Conservation (phyloP, 2,888 invertebrate species). For the Cantharis rufa region DNA sequence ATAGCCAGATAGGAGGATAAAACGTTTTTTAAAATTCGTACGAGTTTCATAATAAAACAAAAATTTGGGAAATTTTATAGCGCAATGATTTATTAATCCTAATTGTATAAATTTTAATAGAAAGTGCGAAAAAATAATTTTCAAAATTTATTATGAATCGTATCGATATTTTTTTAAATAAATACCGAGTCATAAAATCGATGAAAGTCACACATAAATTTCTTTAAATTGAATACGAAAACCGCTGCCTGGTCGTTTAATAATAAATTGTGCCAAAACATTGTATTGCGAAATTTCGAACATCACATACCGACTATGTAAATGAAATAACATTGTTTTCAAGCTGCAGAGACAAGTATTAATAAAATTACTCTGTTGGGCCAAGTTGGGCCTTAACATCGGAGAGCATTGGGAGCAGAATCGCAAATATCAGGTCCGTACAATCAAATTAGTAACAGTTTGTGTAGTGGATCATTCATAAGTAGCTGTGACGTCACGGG, state of each 20-base stretch:
- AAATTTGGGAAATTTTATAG: not conserved
- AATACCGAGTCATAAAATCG: not conserved
- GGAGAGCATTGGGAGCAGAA: conserved; percentile 10
- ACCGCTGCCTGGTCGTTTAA: not conserved
- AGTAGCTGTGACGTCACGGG: conserved; percentile 50
- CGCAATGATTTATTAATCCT: not conserved
- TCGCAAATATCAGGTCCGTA: conserved; percentile 20
- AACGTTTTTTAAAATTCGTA: not conserved
- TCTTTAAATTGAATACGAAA: not conserved
- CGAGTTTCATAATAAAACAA: not conserved
- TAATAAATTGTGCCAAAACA: not conserved
- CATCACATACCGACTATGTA: conserved; percentile 22
- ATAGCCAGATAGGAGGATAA: not conserved
- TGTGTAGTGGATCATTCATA: conserved; percentile 53
- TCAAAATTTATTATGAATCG: not conserved
- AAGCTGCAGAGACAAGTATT: conserved; percentile 23
- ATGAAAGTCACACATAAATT: not conserved
- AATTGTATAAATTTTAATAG: not conserved
- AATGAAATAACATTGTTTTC: conserved; percentile 25
- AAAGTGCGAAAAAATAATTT: not conserved
- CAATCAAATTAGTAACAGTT: conserved; percentile 47
- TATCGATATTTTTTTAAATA: not conserved
- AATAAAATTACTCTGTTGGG: conserved; percentile 16
- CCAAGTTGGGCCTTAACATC: conserved; percentile 5
- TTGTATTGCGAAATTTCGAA: conserved; percentile 4